Conservation (phyloP, 92 coral and sea anemone species). For the Umimayanthus kanabou region DNA sequence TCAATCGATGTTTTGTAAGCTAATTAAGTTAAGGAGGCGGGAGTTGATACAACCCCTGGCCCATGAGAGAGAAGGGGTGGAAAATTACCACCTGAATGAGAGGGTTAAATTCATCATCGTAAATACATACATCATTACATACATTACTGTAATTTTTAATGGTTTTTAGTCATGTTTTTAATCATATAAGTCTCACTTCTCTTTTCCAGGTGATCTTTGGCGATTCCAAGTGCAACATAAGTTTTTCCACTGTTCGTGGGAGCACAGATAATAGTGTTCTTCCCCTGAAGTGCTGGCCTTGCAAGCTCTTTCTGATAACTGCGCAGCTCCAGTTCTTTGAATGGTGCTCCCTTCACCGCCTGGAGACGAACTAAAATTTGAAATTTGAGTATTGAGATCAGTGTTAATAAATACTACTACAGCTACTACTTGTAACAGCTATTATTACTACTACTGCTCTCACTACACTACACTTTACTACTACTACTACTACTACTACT, state of each 20-base stretch:
- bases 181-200: neutral
- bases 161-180: no score
- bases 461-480: no score
- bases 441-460: no score
- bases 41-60: no score
- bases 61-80: no score
- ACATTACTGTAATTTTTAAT: no score
- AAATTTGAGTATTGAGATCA: neutral
- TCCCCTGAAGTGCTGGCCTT: slow-evolving; percentile 69
- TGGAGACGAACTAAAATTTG: neutral
- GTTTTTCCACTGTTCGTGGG: slow-evolving; percentile 94
- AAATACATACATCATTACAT: no score
- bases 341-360: neutral
- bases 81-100: no score
- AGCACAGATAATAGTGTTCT: slow-evolving; percentile 82
- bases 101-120: no score
- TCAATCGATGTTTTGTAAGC: no score
- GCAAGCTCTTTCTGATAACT: slow-evolving; percentile 73
- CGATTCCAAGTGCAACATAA: slow-evolving; percentile 78
- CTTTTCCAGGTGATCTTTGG: slow-evolving; percentile 57
- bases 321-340: slow-evolving; percentile 56
- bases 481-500: no score
- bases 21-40: no score
- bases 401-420: neutral
- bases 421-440: neutral